phyloP scores from a whole-genome alignment of 2,113 vertebrate species.

The Ophthalmolycus amberensis region DNA sequence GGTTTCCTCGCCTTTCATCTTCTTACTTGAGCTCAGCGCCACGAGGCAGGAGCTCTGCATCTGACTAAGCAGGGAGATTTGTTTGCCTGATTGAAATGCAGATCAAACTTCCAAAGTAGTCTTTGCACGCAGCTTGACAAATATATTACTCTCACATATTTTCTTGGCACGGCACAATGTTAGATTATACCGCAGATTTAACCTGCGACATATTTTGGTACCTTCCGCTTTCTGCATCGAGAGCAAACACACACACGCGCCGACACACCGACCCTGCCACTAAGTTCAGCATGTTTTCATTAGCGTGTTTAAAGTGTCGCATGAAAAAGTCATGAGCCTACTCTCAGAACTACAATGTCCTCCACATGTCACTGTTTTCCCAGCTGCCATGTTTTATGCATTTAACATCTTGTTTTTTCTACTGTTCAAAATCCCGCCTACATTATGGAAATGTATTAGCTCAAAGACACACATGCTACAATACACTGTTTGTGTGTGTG shows the following conservation, averaged over 20 bases:
- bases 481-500: neutral
- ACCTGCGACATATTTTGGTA: neutral
- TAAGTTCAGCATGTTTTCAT: slow-evolving; percentile 22
- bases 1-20: slow-evolving; percentile 54
- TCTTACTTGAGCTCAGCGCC: slow-evolving; percentile 8
- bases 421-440: neutral
- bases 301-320: slow-evolving; percentile 31
- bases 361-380: slow-evolving; percentile 45
- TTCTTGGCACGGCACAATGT: neutral
- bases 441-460: slow-evolving; percentile 37
- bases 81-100: slow-evolving; percentile 55
- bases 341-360: slow-evolving; percentile 29
- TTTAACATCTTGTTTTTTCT: slow-evolving; percentile 24
- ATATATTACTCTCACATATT: neutral
- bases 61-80: slow-evolving; percentile 51
- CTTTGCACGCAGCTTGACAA: slow-evolving; percentile 3
- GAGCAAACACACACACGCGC: neutral
- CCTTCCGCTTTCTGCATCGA: neutral
- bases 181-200: slow-evolving; percentile 23
- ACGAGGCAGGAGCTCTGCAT: neutral
- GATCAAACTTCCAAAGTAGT: slow-evolving; percentile 32
- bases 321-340: slow-evolving; percentile 57
- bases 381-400: slow-evolving; percentile 47
- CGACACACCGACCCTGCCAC: neutral
- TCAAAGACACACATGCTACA: slow-evolving; percentile 14